These are phyloP conservation scores for Channallabes apus DNA, from an alignment of 2,797 vertebrate species.

Conservation along the genomic window DNA sequence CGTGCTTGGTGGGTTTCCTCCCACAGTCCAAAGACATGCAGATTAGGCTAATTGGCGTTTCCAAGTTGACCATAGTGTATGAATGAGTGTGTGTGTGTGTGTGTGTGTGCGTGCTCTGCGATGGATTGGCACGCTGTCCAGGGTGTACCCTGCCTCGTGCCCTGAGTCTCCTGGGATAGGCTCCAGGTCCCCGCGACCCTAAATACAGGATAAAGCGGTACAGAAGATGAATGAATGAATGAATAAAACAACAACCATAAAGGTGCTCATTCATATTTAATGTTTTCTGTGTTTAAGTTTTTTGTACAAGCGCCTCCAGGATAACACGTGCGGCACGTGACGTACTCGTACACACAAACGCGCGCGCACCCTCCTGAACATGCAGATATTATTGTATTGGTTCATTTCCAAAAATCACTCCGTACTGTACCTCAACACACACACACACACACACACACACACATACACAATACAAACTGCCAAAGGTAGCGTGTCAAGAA, in stretches of 20 bases:
- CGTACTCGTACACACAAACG: background rate
- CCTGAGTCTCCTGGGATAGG: no score
- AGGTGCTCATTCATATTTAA: background rate
- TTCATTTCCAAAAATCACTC: background rate
- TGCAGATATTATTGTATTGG: background rate
- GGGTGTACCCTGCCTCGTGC: no score
- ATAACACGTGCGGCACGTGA: background rate
- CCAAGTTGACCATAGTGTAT: no score
- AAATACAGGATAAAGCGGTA: no score
- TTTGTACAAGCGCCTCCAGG: background rate
- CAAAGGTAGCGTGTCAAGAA: background rate
- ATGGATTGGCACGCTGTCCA: no score
- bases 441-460: background rate
- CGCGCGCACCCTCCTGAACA: background rate
- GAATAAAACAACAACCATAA: background rate
- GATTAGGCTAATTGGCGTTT: no score
- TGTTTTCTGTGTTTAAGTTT: background rate
- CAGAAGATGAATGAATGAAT: no score
- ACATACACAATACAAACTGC: background rate
- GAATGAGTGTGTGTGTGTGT: no score
- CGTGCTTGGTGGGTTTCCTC: no score
- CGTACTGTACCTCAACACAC: background rate
- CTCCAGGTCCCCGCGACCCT: no score
- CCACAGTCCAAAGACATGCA: no score
- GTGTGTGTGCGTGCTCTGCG: no score